phyloP scores from a whole-genome alignment of 2,113 vertebrate genomes.

The Fulica atra region DNA sequence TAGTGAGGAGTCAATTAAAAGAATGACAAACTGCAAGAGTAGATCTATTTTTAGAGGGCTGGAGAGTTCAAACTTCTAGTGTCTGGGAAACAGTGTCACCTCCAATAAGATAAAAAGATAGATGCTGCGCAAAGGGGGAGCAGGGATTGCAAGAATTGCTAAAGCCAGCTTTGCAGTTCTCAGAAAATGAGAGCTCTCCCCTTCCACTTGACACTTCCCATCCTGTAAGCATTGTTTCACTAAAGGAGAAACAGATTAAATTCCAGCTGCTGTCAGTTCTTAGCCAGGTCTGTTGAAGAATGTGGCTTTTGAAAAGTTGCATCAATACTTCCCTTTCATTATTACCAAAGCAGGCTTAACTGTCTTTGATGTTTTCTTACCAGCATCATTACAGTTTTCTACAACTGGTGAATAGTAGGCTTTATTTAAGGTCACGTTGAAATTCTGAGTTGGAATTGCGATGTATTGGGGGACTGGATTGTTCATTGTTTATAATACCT shows the following conservation, averaged over 20 bases:
- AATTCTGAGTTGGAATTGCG: conserved; percentile 58
- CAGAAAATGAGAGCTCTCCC: conserved; percentile 20
- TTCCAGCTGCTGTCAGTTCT: conserved; percentile 51
- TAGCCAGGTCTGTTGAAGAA: conserved; percentile 45
- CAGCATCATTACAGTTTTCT: conserved; percentile 3
- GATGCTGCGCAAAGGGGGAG: not conserved
- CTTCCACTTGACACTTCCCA: conserved; percentile 46
- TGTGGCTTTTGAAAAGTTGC: conserved; percentile 61
- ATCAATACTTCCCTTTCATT: conserved; percentile 65
- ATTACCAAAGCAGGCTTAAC: conserved; percentile 57
- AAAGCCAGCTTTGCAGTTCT: conserved; percentile 18
- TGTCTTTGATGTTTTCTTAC: conserved; percentile 54
- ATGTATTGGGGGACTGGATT: conserved; percentile 6
- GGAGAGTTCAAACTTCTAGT: not conserved
- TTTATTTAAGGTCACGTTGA: conserved; percentile 58
- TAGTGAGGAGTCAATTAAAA: conserved; percentile 2
- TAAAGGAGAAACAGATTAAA: conserved; percentile 59
- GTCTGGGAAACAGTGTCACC: not conserved
- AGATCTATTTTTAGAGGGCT: not conserved
- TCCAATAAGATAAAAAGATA: not conserved
- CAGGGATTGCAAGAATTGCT: not conserved
- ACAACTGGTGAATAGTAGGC: not conserved
- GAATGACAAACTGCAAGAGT: not conserved
- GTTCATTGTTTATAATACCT: conserved; percentile 67
- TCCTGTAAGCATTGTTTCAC: conserved; percentile 43